A percentile compares a stretch with the other conserved stretches of the same genome.
Conservation (phyloP, 2,113 vertebrate genomes). For the Ibidorhyncha struthersii region DNA sequence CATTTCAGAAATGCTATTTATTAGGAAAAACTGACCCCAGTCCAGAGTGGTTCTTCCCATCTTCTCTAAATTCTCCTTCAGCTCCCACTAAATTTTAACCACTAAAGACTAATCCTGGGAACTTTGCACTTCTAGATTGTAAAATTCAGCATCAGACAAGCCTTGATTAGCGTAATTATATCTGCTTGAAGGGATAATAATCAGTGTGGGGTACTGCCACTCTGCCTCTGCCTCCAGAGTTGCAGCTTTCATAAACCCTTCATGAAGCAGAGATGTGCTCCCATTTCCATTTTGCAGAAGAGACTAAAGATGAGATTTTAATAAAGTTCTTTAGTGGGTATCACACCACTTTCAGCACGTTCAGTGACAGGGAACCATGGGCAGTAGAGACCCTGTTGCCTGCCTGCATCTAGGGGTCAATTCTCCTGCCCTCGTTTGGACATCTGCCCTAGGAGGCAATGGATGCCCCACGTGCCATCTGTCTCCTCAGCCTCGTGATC, state of each 20-base stretch:
- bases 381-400: not conserved
- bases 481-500: rapidly evolving
- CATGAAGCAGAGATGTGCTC: not conserved
- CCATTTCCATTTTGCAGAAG: not conserved
- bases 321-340: not conserved
- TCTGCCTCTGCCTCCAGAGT: not conserved
- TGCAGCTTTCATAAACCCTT: not conserved
- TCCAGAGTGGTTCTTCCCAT: not conserved
- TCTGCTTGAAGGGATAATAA: not conserved
- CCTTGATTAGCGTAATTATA: not conserved
- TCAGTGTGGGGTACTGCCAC: not conserved
- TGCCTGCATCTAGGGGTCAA: not conserved
- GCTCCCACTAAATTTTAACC: not conserved
- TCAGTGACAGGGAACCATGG: not conserved
- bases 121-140: not conserved
- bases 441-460: not conserved
- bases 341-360: not conserved
- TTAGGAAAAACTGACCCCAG: not conserved
- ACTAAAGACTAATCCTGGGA: not conserved
- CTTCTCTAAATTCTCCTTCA: not conserved
- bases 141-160: not conserved
- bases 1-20: not conserved
- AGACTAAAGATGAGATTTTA: not conserved
- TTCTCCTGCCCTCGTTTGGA: not conserved
- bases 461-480: not conserved